Evolutionary conservation across 2,113 vertebrate genomes (phyloP).

Genomic region (Siniperca knerii): DNA sequence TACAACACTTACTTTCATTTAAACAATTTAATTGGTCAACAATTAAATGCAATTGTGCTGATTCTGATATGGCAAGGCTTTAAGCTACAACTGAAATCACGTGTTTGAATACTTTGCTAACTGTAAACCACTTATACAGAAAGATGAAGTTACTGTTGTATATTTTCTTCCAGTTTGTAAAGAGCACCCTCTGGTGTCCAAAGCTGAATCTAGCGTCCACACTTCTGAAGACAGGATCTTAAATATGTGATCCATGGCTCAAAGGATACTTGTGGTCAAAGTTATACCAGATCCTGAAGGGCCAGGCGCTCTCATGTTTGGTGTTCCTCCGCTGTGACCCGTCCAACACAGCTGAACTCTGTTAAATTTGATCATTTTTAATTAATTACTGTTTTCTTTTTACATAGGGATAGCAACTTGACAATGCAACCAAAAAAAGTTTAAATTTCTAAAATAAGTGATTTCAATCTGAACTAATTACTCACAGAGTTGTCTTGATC

Average conservation of each 20-base stretch:
- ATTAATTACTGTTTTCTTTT: background rate
- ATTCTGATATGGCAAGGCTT: background rate
- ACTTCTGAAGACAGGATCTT: background rate
- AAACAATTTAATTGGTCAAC: background rate
- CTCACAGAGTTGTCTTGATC: conserved; percentile 93
- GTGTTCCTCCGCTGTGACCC: conserved; percentile 89
- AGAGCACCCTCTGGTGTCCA: conserved; percentile 59
- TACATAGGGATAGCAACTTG: background rate
- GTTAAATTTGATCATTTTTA: background rate
- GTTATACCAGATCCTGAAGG: conserved; percentile 97
- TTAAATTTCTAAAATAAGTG: background rate
- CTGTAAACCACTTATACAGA: background rate
- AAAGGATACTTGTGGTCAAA: conserved; percentile 98
- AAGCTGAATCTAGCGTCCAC: background rate
- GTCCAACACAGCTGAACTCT: conserved; percentile 82
- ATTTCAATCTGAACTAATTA: background rate
- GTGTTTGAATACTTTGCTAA: background rate
- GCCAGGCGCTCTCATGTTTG: conserved; percentile 95
- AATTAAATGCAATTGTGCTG: background rate
- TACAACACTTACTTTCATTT: background rate
- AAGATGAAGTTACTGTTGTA: background rate
- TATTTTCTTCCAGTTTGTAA: background rate
- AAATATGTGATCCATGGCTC: background rate
- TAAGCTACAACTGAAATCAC: background rate
- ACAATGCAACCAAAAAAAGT: background rate